A percentile compares a stretch with the other conserved stretches of the same genome.
Evolutionary conservation across 2,113 vertebrate species (phyloP).

Genomic region (Chamaea fasciata): DNA sequence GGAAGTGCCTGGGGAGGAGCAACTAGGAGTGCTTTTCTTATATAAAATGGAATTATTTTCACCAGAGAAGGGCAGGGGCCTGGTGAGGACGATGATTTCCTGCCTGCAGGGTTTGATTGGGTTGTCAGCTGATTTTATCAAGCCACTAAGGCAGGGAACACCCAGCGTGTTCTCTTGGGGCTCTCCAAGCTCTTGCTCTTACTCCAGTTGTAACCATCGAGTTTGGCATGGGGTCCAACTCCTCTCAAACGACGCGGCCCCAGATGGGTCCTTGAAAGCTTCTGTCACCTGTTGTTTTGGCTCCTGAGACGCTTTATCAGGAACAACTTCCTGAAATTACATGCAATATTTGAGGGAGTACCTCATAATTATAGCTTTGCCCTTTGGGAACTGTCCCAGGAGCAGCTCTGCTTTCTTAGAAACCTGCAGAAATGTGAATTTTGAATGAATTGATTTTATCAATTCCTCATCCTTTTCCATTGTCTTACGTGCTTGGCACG

Average conservation of each 20-base stretch:
- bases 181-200: neutral
- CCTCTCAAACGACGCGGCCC: neutral
- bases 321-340: neutral
- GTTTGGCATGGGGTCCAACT: neutral
- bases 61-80: neutral
- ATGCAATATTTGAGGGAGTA: neutral
- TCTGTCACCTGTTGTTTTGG: neutral
- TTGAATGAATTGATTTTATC: too few relatives aligned
- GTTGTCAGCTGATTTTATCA: neutral
- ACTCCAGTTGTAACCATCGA: fast-evolving
- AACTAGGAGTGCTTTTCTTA: neutral
- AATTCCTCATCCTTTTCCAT: neutral
- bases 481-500: neutral
- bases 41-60: neutral
- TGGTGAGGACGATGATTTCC: neutral
- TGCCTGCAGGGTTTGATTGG: neutral
- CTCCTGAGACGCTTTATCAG: neutral
- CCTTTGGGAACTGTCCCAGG: neutral
- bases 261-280: neutral
- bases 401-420: neutral
- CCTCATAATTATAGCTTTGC: neutral
- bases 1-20: neutral
- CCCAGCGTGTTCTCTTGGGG: neutral
- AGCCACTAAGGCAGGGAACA: neutral
- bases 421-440: too few relatives aligned